Evolutionary conservation across 2,888 invertebrate genomes (phyloP).

Genomic region (Dryobota labecula): DNA sequence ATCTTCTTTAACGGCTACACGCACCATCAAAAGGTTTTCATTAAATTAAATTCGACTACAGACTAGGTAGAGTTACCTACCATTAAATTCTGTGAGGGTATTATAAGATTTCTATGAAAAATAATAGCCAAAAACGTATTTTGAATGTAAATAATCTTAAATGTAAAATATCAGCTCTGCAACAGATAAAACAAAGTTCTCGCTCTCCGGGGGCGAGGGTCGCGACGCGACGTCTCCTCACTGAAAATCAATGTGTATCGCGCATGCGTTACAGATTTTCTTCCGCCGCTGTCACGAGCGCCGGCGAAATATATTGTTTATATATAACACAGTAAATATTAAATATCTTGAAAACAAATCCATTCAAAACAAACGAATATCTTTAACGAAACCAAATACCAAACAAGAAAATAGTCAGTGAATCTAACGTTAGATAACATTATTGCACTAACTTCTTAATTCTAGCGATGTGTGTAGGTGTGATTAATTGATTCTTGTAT

Average conservation of each 20-base stretch:
- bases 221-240: conserved; percentile 64
- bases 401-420: conserved; percentile 9
- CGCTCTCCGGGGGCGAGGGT: not conserved
- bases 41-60: not conserved
- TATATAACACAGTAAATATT: conserved; percentile 62
- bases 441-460: not conserved
- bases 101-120: not conserved
- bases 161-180: not conserved
- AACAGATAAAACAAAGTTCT: conserved; percentile 22
- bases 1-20: not conserved
- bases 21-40: not conserved
- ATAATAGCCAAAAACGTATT: not conserved
- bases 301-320: conserved; percentile 73
- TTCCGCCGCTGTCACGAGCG: conserved; percentile 74
- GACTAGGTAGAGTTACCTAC: not conserved
- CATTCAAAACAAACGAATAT: conserved; percentile 45
- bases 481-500: conserved; percentile 47
- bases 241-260: conserved; percentile 84
- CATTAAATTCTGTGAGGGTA: not conserved
- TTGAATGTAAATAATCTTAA: not conserved
- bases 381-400: conserved; percentile 1
- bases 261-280: conserved; percentile 80
- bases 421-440: conserved; percentile 11
- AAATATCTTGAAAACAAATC: conserved; percentile 53
- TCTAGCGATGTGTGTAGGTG: conserved; percentile 34